Conservation (phyloP, 2,797 vertebrate species). For the Schizopygopsis malacanthus region DNA sequence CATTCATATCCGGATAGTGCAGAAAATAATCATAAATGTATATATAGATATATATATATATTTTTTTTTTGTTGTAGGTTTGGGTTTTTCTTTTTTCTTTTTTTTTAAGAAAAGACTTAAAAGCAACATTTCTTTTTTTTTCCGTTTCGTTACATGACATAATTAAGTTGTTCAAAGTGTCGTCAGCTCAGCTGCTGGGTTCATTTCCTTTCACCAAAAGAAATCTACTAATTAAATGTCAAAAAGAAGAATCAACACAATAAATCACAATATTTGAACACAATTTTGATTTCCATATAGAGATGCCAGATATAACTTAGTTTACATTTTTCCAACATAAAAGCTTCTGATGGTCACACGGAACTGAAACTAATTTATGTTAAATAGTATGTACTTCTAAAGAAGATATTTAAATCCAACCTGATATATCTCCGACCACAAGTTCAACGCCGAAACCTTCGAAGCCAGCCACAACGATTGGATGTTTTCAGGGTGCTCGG, state of each 20-base stretch:
- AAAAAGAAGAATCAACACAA: slow-evolving; percentile 80
- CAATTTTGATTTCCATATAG: slow-evolving; percentile 80
- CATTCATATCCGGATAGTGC: slow-evolving; percentile 91
- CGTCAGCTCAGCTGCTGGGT: slow-evolving; percentile 77
- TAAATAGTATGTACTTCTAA: slow-evolving; percentile 74
- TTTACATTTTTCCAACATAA: slow-evolving; percentile 81
- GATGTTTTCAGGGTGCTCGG: slow-evolving; percentile 60
- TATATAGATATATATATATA: neutral
- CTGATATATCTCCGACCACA: slow-evolving; percentile 65
- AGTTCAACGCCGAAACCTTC: too few relatives aligned
- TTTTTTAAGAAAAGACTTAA: slow-evolving; percentile 78
- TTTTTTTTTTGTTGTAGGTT: slow-evolving; percentile 19
- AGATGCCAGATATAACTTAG: slow-evolving; percentile 85
- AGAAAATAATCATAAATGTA: slow-evolving; percentile 79
- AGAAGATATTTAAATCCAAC: slow-evolving; percentile 73
- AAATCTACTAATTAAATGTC: slow-evolving; percentile 62
- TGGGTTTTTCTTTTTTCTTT: slow-evolving; percentile 59
- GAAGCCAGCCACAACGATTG: slow-evolving; percentile 50
- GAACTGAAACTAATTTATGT: slow-evolving; percentile 72
- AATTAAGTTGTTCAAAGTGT: slow-evolving; percentile 80
- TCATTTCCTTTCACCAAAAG: slow-evolving; percentile 68
- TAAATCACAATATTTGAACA: slow-evolving; percentile 81
- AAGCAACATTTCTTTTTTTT: slow-evolving; percentile 85
- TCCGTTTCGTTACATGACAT: slow-evolving; percentile 66
- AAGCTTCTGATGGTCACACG: slow-evolving; percentile 75